A percentile compares a stretch with the other conserved stretches of the same genome.
Conservation (phyloP, 2,888 invertebrate species). For the Amaurobius ferox region DNA sequence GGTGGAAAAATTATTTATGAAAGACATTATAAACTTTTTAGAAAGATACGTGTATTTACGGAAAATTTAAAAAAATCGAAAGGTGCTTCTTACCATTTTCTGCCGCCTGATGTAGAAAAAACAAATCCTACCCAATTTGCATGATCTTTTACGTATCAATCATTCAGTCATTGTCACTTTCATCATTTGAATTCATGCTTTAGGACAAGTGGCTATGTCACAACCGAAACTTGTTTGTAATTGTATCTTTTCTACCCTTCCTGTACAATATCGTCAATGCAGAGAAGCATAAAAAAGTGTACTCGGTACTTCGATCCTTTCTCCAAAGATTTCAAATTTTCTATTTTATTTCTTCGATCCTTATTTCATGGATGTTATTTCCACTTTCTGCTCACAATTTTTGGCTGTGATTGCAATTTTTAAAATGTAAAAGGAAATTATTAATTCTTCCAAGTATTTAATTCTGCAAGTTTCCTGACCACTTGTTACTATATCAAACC, state of each 20-base stretch:
- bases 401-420: conserved; percentile 67
- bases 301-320: conserved; percentile 55
- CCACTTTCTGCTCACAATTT: conserved; percentile 63
- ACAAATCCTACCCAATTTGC: conserved; percentile 48
- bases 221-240: conserved; percentile 51
- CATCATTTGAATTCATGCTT: conserved; percentile 49
- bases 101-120: conserved; percentile 66
- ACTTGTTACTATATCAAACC: neutral
- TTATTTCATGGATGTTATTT: conserved; percentile 34
- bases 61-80: conserved; percentile 57
- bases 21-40: conserved; percentile 36
- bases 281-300: conserved; percentile 2
- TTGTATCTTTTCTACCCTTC: conserved; percentile 61
- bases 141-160: conserved; percentile 65
- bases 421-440: neutral
- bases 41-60: conserved; percentile 48
- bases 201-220: neutral
- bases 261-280: conserved; percentile 6
- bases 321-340: conserved; percentile 42
- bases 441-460: conserved; percentile 18
- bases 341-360: neutral
- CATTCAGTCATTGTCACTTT: conserved; percentile 64
- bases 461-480: neutral
- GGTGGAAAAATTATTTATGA: conserved; percentile 31
- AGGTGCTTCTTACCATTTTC: conserved; percentile 68